phyloP scores from a whole-genome alignment of 2,113 vertebrate genomes.

The Rutilus rutilus region DNA sequence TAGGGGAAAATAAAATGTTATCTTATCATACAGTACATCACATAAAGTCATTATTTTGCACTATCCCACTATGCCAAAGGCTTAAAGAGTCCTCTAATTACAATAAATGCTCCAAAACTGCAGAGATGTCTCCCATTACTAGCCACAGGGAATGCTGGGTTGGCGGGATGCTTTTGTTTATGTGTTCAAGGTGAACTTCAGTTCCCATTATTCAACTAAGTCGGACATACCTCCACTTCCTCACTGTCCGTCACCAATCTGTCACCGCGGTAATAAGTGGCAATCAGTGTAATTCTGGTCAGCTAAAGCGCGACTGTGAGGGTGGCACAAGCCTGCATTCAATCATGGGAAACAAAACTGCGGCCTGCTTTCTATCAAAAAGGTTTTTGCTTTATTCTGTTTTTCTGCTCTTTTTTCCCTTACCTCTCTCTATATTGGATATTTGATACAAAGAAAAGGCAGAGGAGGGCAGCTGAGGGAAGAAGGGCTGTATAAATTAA shows the following conservation, averaged over 20 bases:
- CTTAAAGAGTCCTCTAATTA: constrained; percentile 22
- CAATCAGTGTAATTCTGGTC: constrained; percentile 54
- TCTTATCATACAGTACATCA: neutral
- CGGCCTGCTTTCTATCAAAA: constrained; percentile 31
- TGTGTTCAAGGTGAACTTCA: constrained; percentile 57
- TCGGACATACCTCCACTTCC: constrained; percentile 48
- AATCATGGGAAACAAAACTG: constrained; percentile 30
- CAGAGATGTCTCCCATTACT: constrained; percentile 18
- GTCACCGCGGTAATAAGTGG: constrained; percentile 35
- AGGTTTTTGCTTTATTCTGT: constrained; percentile 2
- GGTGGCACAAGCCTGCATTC: constrained; percentile 32
- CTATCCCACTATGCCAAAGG: neutral
- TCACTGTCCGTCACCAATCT: constrained; percentile 56
- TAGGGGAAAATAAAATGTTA: neutral
- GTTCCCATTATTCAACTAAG: constrained; percentile 55
- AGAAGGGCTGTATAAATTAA: neutral
- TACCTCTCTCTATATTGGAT: constrained; percentile 8
- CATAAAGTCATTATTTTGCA: neutral
- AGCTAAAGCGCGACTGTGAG: constrained; percentile 23
- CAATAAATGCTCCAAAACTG: constrained; percentile 32
- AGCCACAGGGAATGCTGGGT: neutral
- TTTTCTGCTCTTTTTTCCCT: constrained; percentile 27
- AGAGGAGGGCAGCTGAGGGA: neutral
- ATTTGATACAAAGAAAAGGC: constrained; percentile 18
- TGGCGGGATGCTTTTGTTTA: constrained; percentile 41